Percentiles rank a stretch among this genome's conserved stretches.
phyloP scores from a whole-genome alignment of 2,797 vertebrate species.

The Morelia viridis region DNA sequence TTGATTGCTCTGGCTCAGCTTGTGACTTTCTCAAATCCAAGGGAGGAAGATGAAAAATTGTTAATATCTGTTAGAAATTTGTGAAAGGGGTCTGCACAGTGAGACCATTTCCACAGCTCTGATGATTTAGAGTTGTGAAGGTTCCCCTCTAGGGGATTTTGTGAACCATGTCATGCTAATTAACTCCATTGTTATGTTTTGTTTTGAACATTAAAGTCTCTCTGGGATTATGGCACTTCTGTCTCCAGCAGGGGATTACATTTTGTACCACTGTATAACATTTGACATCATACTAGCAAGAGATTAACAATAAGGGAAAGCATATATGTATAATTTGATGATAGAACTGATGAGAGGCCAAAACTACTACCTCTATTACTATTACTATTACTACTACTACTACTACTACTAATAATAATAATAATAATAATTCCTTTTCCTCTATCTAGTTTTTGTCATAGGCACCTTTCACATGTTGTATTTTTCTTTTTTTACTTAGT shows the following conservation, averaged over 20 bases:
- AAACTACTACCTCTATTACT: background rate
- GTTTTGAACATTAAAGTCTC: slow-evolving; percentile 72
- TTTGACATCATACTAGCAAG: slow-evolving; percentile 54
- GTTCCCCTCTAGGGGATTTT: slow-evolving; percentile 65
- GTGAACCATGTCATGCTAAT: slow-evolving; percentile 72
- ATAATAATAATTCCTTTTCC: background rate
- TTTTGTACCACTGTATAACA: slow-evolving; percentile 64
- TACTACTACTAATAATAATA: no score
- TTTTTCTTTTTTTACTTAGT: background rate
- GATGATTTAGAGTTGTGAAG: slow-evolving; percentile 67
- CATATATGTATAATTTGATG: slow-evolving; percentile 54
- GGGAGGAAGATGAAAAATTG: slow-evolving; percentile 57
- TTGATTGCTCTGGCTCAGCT: slow-evolving; percentile 62
- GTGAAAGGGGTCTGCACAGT: slow-evolving; percentile 53
- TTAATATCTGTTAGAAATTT: slow-evolving; percentile 58
- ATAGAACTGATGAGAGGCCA: slow-evolving; percentile 39
- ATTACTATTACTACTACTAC: no score
- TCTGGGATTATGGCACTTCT: slow-evolving; percentile 63
- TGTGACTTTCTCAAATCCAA: slow-evolving; percentile 66
- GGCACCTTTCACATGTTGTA: slow-evolving; percentile 35
- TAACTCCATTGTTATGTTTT: slow-evolving; percentile 75
- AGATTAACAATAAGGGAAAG: slow-evolving; percentile 58
- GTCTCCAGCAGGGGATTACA: slow-evolving; percentile 67
- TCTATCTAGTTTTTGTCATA: slow-evolving; percentile 40
- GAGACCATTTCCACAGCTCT: slow-evolving; percentile 62